phyloP scores from a whole-genome alignment of 2,797 vertebrate species.

The Perodicticus potto region DNA sequence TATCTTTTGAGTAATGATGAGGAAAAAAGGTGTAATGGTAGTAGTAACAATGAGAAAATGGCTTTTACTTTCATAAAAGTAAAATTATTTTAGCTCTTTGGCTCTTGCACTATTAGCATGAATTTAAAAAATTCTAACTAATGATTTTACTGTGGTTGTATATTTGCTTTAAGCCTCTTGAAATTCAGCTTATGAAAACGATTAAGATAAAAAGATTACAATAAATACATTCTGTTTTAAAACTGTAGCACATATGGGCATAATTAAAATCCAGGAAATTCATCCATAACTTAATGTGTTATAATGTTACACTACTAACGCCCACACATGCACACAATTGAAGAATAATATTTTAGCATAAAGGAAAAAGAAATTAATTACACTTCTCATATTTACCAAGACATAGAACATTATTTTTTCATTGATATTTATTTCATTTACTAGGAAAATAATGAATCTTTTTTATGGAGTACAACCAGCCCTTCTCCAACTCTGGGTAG shows the following conservation, averaged over 20 bases:
- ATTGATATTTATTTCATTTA: constrained; percentile 59
- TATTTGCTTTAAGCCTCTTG: constrained; percentile 20
- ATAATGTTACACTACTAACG: not conserved
- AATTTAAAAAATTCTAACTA: not conserved
- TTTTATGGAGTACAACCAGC: constrained; percentile 94
- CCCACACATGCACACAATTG: not conserved
- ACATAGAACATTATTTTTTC: not conserved
- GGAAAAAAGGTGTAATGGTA: not conserved
- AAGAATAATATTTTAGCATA: not conserved
- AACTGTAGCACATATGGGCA: not conserved
- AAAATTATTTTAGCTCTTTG: not conserved
- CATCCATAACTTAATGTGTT: not conserved
- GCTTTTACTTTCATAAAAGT: not conserved
- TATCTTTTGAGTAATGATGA: not conserved
- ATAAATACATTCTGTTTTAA: not conserved
- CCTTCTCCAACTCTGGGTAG: constrained; percentile 87
- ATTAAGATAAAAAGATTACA: constrained; percentile 1
- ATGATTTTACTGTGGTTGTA: constrained; percentile 18
- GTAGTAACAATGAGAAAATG: not conserved
- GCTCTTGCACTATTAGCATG: not conserved
- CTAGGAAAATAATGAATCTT: constrained; percentile 96
- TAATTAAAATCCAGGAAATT: constrained; percentile 24
- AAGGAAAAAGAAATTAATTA: constrained; percentile 1
- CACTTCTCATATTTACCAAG: not conserved
- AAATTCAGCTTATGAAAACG: constrained; percentile 14